These are phyloP conservation scores for Drosophila bocki DNA, from an alignment of 1,140 invertebrate species.

Conservation along the genomic window DNA sequence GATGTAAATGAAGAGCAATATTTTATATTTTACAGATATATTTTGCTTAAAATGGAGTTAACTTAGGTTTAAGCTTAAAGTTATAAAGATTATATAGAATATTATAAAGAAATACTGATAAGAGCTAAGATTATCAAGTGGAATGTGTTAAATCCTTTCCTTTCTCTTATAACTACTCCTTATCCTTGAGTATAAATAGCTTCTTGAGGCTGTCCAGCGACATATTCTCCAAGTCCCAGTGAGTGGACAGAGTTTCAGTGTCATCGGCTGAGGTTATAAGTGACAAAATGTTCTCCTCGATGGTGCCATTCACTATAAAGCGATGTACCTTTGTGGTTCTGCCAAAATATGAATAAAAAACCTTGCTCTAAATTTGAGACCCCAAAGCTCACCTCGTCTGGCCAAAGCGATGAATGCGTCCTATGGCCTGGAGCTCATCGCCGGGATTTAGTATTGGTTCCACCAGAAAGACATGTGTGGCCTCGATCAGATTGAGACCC, in stretches of 20 bases:
- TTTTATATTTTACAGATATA: slow-evolving; percentile 21
- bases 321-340: slow-evolving; percentile 88
- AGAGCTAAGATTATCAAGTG: neutral
- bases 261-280: slow-evolving; percentile 69
- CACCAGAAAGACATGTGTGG: slow-evolving; percentile 91
- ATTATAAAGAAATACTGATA: too few relatives aligned
- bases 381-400: slow-evolving; percentile 88
- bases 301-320: slow-evolving; percentile 89
- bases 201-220: slow-evolving; percentile 62
- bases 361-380: neutral
- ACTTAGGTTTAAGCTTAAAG: slow-evolving; percentile 29
- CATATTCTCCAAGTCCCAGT: slow-evolving; percentile 79
- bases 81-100: neutral
- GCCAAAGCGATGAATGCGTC: slow-evolving; percentile 92
- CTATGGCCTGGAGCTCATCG: slow-evolving; percentile 92
- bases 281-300: slow-evolving; percentile 89
- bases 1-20: slow-evolving; percentile 55
- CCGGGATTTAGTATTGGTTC: slow-evolving; percentile 91
- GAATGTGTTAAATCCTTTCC: neutral
- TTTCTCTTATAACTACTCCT: neutral
- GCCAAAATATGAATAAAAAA: slow-evolving; percentile 27
- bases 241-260: slow-evolving; percentile 54
- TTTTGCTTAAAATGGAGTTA: slow-evolving; percentile 9
- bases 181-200: slow-evolving; percentile 59
- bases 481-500: slow-evolving; percentile 92